These are phyloP conservation scores for Heteronetta atricapilla DNA, from an alignment of 2,113 vertebrate genomes.

Conservation along the genomic window DNA sequence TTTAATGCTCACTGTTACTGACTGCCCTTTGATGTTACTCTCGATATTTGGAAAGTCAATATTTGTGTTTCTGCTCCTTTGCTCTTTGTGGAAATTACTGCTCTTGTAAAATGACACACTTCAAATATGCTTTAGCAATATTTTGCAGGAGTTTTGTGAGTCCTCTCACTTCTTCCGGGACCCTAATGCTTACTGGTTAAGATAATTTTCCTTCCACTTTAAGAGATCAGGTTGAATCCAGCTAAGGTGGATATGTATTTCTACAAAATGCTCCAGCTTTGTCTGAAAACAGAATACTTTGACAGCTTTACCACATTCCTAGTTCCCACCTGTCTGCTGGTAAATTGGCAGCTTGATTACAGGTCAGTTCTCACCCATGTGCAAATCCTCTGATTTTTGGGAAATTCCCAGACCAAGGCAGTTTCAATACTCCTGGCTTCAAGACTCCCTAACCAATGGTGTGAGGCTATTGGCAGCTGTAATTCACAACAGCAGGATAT, in stretches of 20 bases:
- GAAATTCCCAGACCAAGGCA: background rate
- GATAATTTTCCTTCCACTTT: background rate
- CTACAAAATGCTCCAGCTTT: background rate
- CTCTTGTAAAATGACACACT: background rate
- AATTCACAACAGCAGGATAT: background rate
- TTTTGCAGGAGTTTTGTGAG: background rate
- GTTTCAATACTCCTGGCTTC: background rate
- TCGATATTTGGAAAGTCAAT: background rate
- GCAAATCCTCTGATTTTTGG: background rate
- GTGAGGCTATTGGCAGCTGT: background rate
- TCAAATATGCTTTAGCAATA: background rate
- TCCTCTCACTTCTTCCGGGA: background rate
- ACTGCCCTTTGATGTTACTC: conserved; percentile 6
- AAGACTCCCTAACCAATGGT: background rate
- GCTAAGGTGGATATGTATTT: background rate
- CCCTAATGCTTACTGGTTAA: background rate
- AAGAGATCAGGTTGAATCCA: background rate
- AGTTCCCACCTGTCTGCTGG: background rate
- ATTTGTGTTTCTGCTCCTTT: background rate
- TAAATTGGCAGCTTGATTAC: background rate
- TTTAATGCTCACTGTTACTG: background rate
- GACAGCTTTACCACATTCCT: fast-evolving
- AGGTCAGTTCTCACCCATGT: background rate
- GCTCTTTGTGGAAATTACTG: background rate
- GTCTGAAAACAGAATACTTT: background rate